Conservation (phyloP, 1,140 invertebrate species). For the Stenopsyche tienmushanensis region DNA sequence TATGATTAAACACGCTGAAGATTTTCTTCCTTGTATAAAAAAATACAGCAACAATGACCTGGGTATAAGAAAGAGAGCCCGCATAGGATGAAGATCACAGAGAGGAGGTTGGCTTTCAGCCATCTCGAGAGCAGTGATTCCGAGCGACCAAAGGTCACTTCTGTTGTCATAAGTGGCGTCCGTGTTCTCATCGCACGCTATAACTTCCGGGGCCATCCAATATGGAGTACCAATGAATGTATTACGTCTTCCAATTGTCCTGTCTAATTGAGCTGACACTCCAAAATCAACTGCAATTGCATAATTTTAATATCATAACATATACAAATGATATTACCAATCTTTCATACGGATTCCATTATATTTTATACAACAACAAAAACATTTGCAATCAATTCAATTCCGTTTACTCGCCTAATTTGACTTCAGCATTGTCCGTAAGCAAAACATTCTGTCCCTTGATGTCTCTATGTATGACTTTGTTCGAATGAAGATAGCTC, state of each 20-base stretch:
- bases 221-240: slow-evolving; percentile 99
- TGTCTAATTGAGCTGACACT: slow-evolving; percentile 97
- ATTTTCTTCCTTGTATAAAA: too few relatives aligned
- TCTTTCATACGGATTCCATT: neutral
- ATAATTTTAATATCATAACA: slow-evolving; percentile 23
- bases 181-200: slow-evolving; percentile 99
- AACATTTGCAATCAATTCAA: neutral
- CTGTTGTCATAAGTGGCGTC: slow-evolving; percentile 99
- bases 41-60: slow-evolving; percentile 55
- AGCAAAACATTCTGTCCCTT: slow-evolving; percentile 99
- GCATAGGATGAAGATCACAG: slow-evolving; percentile 99
- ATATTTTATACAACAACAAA: neutral
- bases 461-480: slow-evolving; percentile 99
- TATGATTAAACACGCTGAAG: neutral
- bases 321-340: neutral
- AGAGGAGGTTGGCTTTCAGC: slow-evolving; percentile 98
- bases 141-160: slow-evolving; percentile 97
- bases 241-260: slow-evolving; percentile 97
- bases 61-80: slow-evolving; percentile 96
- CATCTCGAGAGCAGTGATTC: slow-evolving; percentile 99
- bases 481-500: slow-evolving; percentile 96
- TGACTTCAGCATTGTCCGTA: slow-evolving; percentile 99
- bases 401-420: slow-evolving; percentile 68
- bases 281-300: slow-evolving; percentile 98
- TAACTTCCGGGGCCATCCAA: slow-evolving; percentile 98